phyloP scores from a whole-genome alignment of 2,797 vertebrate species.

The Sus cebifrons region DNA sequence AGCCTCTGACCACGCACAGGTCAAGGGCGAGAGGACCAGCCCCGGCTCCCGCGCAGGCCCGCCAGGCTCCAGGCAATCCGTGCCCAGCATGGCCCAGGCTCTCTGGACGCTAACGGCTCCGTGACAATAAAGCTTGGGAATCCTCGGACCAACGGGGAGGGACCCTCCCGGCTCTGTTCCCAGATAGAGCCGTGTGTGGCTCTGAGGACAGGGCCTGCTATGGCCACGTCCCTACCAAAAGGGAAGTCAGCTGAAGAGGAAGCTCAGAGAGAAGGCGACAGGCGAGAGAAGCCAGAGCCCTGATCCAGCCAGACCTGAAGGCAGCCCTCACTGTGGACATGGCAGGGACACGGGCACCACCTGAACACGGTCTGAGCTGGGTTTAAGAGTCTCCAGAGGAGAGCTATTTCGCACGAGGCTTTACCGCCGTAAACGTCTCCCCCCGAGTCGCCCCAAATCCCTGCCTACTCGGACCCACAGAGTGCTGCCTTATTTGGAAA shows the following conservation, averaged over 20 bases:
- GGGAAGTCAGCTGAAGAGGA: not conserved
- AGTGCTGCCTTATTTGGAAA: not conserved
- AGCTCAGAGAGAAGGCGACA: not conserved
- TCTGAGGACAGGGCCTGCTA: not conserved
- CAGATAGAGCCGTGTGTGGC: not conserved
- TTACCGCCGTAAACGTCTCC: not conserved
- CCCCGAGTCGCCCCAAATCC: not conserved
- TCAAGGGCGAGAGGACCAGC: not conserved
- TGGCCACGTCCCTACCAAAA: rapidly evolving
- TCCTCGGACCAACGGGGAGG: not conserved
- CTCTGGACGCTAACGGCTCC: not conserved
- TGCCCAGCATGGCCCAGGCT: not conserved
- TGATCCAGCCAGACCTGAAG: not conserved
- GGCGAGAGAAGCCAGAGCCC: not conserved
- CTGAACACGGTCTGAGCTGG: not conserved
- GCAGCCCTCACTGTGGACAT: not conserved
- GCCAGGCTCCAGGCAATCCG: rapidly evolving
- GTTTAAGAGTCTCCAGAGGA: not conserved
- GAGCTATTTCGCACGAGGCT: not conserved
- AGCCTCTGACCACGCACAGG: not conserved
- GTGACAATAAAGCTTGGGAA: not conserved
- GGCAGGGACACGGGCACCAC: not conserved
- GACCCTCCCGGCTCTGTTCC: too few relatives aligned
- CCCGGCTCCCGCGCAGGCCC: rapidly evolving
- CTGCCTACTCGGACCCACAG: not conserved